Evolutionary conservation across 2,888 invertebrate genomes (phyloP), one percentile per base, ranked within the genome.

Genomic region (Acleris holmiana): DNA sequence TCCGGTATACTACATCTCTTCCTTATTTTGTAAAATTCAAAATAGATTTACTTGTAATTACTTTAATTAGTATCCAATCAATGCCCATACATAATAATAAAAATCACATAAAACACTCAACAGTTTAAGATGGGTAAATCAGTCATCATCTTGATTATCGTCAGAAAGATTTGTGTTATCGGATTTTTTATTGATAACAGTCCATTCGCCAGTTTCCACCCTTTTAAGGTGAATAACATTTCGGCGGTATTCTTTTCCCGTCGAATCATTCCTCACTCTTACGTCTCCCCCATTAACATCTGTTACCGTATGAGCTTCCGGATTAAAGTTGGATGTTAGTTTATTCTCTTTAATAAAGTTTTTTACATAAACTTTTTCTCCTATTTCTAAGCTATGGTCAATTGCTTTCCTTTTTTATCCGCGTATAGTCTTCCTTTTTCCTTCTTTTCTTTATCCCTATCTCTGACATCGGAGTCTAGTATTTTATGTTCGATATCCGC

Each of bases 151-250:
- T 23, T 23, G 23, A 23, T 23, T 23, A 23, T 4, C 23, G 23
- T 23, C 4, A 2, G 23, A 23, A 23, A 4, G 23, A 23, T 2
- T 23, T 23, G 2, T 23, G 23, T 23, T 23, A 2, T 23, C 23
- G 23, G 23, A 2, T 4, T 23, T 23, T 23, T 23, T 23, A 23
- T 23, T 4, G 23, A 23, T 23, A 23, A 23, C 23, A 23, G 23
- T 23, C 23, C 23, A 23, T 23, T 23, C 23, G 4, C 23, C 23
- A 23, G 23, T 44, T 55, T 61, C 50, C 15, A 48, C 23, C 21
- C 21, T 58, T 49, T 59, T 59, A 4, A 59, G 18, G 17, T 59
- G 59, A 13, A 59, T 17, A 1, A 59, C 44, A 48, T 57, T 57
- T 48, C 57, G 18, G 4, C 57, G 18, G 6, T 35, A 35, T 7